phyloP scores from a whole-genome alignment of 2,888 invertebrate genomes.

The Alloscopus bannaensis region DNA sequence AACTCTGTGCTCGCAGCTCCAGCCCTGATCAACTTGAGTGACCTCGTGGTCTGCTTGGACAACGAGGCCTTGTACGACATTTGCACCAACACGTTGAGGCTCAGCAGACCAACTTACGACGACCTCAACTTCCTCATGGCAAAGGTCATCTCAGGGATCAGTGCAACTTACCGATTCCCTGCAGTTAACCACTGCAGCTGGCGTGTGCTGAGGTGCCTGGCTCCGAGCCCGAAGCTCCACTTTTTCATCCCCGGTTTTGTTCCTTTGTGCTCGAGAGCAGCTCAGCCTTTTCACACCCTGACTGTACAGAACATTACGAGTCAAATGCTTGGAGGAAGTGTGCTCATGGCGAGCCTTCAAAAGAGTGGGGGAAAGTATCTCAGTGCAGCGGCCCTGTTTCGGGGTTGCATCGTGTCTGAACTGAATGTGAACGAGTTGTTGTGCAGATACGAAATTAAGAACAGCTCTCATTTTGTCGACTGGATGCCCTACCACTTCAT shows the following conservation, averaged over 20 bases:
- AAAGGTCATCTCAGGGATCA: constrained; percentile 53
- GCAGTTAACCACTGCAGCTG: constrained; percentile 38
- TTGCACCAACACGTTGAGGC: constrained; percentile 73
- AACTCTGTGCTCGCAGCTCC: constrained; percentile 44
- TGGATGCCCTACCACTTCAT: constrained; percentile 46
- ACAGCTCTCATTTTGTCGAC: constrained; percentile 30
- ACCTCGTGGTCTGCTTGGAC: constrained; percentile 76
- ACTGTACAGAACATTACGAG: constrained; percentile 16
- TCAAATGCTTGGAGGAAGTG: constrained; percentile 29
- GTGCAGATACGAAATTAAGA: constrained; percentile 15
- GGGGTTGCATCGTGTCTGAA: constrained; percentile 34
- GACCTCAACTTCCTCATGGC: constrained; percentile 61
- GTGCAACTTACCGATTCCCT: constrained; percentile 52
- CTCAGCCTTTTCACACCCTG: constrained; percentile 52
- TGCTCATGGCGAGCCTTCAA: constrained; percentile 46
- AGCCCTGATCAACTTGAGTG: constrained; percentile 25
- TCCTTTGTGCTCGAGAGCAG: constrained; percentile 58
- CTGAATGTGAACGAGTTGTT: constrained; percentile 47
- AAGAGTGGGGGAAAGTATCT: constrained; percentile 53
- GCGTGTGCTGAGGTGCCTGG: constrained; percentile 33
- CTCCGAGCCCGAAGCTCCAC: constrained; percentile 52
- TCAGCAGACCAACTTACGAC: constrained; percentile 43
- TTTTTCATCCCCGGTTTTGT: constrained; percentile 63
- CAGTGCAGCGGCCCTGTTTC: constrained; percentile 37
- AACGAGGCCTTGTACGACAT: constrained; percentile 79